Base-by-base conservation (phyloP, 2,797 vertebrate genomes). In the Amazonetta brasiliensis region DNA sequence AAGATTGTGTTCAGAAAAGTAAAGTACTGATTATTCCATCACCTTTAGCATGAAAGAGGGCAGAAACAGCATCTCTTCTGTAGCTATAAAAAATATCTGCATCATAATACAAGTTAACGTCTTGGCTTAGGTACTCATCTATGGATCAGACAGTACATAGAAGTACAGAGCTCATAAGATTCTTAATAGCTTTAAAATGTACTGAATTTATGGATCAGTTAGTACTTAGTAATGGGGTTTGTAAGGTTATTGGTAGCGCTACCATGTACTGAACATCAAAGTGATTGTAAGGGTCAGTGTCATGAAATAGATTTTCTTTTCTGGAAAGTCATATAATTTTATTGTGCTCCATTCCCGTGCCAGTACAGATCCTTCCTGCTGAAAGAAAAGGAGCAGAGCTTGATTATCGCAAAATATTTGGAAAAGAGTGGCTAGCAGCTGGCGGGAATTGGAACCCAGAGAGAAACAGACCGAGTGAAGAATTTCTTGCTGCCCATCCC, bases 321-420 rank as follows among this genome's bases (percentile, higher is more conserved):
- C 64, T 88, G 62, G 33, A 22, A 90, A 93, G 59, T 14, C n/a
- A 15, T 44, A 0, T 44, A 59, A 74, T 68, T 50, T 12, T 9
- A 43, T 50, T 71, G 30, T 12, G 39, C 62, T 33, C 52, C 8
- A 9, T 78, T 76, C 31, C 64, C 87, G 72, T 55, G 55, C 77
- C 76, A 77, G 41, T 52, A 80, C 94, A 99, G 99, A 97, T 99
- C 84, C 50, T 81, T 10, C 92, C 95, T 3, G 97, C 98, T 12
- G 99, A 99, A 77, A 95, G 99, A 92, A 98, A 92, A 91, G 99
- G 99, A 87, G 99, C 99, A 12, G 99, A 99, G 98, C 98, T 99
- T 2, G 99, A 99, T 94, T 99, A 99, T 96, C 98, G 98, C 17
- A 99, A 99, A 97, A 98, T 98, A 97, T 99, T 99, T 88, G 99